Evolutionary conservation across 2,888 invertebrate species (phyloP).

Genomic region (Noctua pronuba): DNA sequence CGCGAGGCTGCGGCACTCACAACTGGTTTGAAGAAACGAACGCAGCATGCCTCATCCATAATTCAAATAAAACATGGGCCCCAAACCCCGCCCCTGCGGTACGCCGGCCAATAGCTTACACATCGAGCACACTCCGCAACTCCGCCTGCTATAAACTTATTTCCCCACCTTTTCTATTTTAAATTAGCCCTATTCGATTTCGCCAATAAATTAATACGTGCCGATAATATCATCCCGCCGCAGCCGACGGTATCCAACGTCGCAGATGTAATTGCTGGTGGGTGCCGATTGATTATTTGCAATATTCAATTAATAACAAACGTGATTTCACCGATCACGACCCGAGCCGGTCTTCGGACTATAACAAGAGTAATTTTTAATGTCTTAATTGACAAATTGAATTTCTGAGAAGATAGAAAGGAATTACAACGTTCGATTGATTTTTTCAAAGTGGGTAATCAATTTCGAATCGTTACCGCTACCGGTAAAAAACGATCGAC

Average conservation of each 20-base stretch:
- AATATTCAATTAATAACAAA: constrained; percentile 85
- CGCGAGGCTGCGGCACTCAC: constrained; percentile 86
- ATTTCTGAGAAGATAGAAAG: constrained; percentile 74
- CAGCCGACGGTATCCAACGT: constrained; percentile 77
- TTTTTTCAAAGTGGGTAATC: constrained; percentile 73
- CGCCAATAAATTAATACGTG: constrained; percentile 86
- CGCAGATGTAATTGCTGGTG: constrained; percentile 78
- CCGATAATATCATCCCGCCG: constrained; percentile 81
- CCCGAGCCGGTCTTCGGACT: constrained; percentile 69
- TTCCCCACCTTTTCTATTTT: constrained; percentile 86
- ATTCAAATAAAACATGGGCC: constrained; percentile 90
- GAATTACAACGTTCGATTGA: constrained; percentile 74
- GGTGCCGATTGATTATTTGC: constrained; percentile 85
- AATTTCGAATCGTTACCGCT: constrained; percentile 71
- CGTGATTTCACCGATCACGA: constrained; percentile 82
- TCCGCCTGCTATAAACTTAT: constrained; percentile 86
- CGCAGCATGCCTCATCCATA: constrained; percentile 88
- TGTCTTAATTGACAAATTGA: constrained; percentile 82
- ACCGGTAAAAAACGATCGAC: constrained; percentile 71
- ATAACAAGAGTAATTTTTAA: constrained; percentile 77
- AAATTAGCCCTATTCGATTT: constrained; percentile 85
- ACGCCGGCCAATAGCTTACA: constrained; percentile 87
- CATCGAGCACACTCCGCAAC: constrained; percentile 81
- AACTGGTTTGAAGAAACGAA: constrained; percentile 87
- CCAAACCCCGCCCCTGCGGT: constrained; percentile 88